Base-by-base conservation (phyloP, 1,140 invertebrate species). In the Drosophila truncata region DNA sequence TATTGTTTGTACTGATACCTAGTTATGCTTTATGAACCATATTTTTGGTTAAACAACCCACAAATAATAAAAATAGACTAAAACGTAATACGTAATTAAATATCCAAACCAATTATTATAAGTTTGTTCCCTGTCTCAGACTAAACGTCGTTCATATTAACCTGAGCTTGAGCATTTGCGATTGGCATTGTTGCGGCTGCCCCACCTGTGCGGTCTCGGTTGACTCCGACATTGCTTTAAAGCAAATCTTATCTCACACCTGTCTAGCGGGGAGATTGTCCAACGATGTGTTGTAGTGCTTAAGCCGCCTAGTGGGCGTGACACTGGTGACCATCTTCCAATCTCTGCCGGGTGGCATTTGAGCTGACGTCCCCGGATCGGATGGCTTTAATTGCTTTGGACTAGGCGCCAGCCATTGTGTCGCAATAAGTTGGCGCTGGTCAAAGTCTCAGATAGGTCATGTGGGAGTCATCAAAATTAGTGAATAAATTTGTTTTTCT, bases 161-260 rank as follows among this genome's bases (percentile, higher is more conserved):
- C 42, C 9, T 31, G 14, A 18, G 59, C 64, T 47, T 39, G 14
- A 47, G 41, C 64, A 47, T 23, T 63, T 18, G 9, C 20, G 25
- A 10, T 65, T 44, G 25, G 25, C 31, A 63, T 69, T 50, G 46
- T 46, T 70, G 50, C 9, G 52, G 63, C 76, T 62, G 65, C 72
- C 64, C 79, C 78, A 80, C 67, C 81, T 90, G 80, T 84, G 78
- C 44, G 75, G 79, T 85, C 76, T 91, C 58, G 23, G 50, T 58
- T 81, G 86, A 78, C 57, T 65, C 42, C 42, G 60, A 59, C 50
- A 39, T 50, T 11, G 27, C 10, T 23, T 20, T 27, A 47, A 33
- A 46, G 49, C 64, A 63, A 61, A 66, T 64, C 62, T 59, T 64
- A 82, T 80, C 80, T 59, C 35, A 42, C 67, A 67, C 80, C 61